phyloP scores from a whole-genome alignment of 2,113 vertebrate genomes.

The Capreolus pygargus region DNA sequence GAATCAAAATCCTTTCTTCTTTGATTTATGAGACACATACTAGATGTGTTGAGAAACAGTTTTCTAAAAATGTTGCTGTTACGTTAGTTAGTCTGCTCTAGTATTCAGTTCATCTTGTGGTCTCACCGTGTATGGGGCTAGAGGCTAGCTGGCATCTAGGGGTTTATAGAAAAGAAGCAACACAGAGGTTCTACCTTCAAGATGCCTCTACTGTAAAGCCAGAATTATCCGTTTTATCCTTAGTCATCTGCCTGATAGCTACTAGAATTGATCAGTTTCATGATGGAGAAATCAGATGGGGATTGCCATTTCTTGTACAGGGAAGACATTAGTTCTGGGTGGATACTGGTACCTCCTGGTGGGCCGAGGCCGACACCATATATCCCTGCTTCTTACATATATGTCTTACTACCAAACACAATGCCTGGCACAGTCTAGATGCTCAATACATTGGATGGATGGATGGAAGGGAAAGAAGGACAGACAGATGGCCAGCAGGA shows the following conservation, averaged over 20 bases:
- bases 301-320: background rate
- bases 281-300: background rate
- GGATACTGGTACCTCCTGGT: background rate
- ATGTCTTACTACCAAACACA: background rate
- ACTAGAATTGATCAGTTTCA: background rate
- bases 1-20: background rate
- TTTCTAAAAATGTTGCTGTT: background rate
- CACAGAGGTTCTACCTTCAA: background rate
- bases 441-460: background rate
- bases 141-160: rapidly evolving
- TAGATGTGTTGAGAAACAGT: background rate
- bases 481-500: background rate
- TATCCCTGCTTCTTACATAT: background rate
- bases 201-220: background rate
- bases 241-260: background rate
- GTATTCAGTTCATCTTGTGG: background rate
- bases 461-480: background rate
- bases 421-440: background rate
- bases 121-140: background rate
- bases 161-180: background rate
- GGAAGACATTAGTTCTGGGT: background rate
- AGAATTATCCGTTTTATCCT: background rate
- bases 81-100: rapidly evolving
- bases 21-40: background rate
- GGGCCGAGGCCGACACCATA: rapidly evolving